Conservation (phyloP, 2,113 vertebrate species). For the Sialia sialis region DNA sequence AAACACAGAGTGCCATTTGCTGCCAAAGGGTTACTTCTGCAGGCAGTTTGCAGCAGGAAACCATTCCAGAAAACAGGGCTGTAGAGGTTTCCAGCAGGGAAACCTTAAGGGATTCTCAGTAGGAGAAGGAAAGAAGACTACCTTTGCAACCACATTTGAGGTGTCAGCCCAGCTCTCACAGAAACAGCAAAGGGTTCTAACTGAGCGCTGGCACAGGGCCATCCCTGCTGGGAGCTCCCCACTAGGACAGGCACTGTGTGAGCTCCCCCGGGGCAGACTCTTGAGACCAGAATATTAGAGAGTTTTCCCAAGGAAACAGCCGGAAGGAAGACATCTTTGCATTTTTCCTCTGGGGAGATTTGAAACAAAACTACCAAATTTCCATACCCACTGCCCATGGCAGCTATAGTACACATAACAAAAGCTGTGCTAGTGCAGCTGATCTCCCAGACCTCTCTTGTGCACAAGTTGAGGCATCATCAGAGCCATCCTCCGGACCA, state of each 20-base stretch:
- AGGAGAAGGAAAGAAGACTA: neutral
- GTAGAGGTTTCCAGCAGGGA: neutral
- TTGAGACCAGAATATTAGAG: accelerated
- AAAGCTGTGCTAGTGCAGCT: accelerated
- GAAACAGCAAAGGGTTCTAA: neutral
- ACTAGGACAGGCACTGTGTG: accelerated
- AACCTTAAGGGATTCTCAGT: neutral
- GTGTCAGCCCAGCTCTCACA: neutral
- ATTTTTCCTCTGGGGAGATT: neutral
- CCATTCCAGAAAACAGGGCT: neutral
- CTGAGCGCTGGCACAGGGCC: neutral
- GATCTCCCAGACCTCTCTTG: neutral
- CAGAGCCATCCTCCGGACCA: neutral
- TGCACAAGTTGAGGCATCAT: accelerated
- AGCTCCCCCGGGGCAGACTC: accelerated
- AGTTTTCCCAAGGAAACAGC: neutral
- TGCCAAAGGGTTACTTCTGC: neutral
- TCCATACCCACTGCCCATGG: accelerated
- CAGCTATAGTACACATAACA: accelerated
- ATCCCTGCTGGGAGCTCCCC: neutral
- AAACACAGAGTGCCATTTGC: neutral
- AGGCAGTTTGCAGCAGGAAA: neutral
- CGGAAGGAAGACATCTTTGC: accelerated
- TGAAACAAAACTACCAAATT: neutral
- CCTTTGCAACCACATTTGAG: neutral